Base-by-base conservation (phyloP, 2,888 invertebrate species). In the Pemphredon lugubris region DNA sequence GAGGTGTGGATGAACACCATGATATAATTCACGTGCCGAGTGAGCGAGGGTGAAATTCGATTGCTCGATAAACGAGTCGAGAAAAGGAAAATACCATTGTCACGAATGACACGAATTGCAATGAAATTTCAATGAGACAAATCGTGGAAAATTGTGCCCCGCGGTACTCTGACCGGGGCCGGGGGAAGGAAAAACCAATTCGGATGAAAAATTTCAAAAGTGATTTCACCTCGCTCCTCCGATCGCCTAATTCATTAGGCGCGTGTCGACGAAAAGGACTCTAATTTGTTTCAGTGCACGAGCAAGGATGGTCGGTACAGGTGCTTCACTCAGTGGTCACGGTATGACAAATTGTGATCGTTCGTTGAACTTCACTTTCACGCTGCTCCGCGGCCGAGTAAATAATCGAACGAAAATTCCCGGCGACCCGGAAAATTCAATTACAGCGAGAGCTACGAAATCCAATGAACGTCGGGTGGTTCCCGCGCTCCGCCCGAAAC, bases 1-100 rank as follows among this genome's bases (percentile, higher is more conserved):
- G 75, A 78, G 63, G 68, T 40, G 59, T 32, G 78, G 73, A 82
- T 75, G 81, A 82, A 77, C 77, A 23, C 73, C 75, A 77, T 78
- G 83, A 81, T 73, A n/a, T n/a, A 74, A 74, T 73, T 75, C 69
- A 42, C 44, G 75, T 76, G 68, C 48, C 65, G 77, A 79, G 72
- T 69, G 70, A 81, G 81, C 72, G 81, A 79, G 77, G 66, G 51
- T 73, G 73, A 77, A 76, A 70, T 58, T 7, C 44, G 11, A 54
- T 65, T 53, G n/a, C 32, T 18, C n/a, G n/a, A n/a, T 26, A 26
- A 32, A 2, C 20, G 45, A 11, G 16, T 5, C n/a, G 30, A 34
- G n/a, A n/a, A n/a, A n/a, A n/a, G n/a, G n/a, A n/a, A n/a, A n/a
- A n/a, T n/a, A n/a, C n/a, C n/a, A n/a, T n/a, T n/a, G n/a, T n/a